Conservation (phyloP, 2,888 invertebrate species). For the Drepana falcataria region DNA sequence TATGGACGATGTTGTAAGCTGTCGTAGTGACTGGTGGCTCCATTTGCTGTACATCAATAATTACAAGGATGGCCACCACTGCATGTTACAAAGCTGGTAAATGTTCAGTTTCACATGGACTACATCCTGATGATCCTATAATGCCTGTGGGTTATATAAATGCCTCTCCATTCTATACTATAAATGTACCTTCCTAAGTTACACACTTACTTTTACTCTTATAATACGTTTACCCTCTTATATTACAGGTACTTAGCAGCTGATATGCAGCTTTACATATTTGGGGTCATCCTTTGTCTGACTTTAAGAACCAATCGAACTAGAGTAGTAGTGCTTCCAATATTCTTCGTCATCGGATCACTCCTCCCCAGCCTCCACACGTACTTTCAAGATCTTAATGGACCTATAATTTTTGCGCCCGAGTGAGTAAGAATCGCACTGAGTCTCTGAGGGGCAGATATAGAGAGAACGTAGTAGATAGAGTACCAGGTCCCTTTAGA, state of each 20-base stretch:
- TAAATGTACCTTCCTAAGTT: too few relatives aligned
- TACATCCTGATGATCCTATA: not conserved
- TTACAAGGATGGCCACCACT: conserved; percentile 20
- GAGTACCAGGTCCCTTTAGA: too few relatives aligned
- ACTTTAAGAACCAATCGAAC: conserved; percentile 7
- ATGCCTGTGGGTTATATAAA: too few relatives aligned
- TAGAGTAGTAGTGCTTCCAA: conserved; percentile 12
- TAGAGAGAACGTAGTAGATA: too few relatives aligned
- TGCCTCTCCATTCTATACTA: too few relatives aligned
- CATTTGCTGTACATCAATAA: conserved; percentile 42
- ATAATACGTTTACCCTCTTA: not conserved
- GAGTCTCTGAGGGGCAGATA: not conserved
- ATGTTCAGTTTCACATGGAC: conserved; percentile 1
- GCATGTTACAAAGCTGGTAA: conserved; percentile 34
- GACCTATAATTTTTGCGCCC: conserved; percentile 9
- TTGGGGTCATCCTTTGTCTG: conserved; percentile 24
- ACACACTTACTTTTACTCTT: too few relatives aligned
- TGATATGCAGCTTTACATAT: conserved; percentile 33
- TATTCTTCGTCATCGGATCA: conserved; percentile 15
- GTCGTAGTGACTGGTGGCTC: conserved; percentile 36
- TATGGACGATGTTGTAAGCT: conserved; percentile 18
- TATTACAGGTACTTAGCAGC: conserved; percentile 33
- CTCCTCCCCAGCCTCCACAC: conserved; percentile 11
- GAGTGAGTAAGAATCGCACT: conserved; percentile 9
- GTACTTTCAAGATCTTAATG: conserved; percentile 16